Evolutionary conservation across 2,888 invertebrate genomes (phyloP).

Genomic region (Hymenopus coronatus): DNA sequence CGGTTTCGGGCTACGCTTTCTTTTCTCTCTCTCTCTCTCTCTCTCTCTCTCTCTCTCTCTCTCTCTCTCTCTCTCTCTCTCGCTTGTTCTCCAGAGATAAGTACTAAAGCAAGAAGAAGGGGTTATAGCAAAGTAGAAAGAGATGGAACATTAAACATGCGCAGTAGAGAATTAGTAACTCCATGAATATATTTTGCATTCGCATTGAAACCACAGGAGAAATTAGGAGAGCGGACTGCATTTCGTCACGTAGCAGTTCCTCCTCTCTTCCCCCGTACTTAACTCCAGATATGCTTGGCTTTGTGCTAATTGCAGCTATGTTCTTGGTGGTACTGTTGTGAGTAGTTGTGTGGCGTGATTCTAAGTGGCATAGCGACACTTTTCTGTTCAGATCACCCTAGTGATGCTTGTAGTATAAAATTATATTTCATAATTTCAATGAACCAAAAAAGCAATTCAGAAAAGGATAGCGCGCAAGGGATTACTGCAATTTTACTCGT

Average conservation of each 20-base stretch:
- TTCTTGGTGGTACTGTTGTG: neutral
- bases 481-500: no score
- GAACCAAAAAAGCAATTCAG: no score
- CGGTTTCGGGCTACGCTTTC: neutral
- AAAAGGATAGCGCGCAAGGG: no score
- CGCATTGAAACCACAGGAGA: neutral
- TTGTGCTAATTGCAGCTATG: neutral
- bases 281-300: neutral
- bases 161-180: neutral
- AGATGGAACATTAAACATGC: neutral
- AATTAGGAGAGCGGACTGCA: neutral
- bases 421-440: no score
- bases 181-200: neutral
- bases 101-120: neutral
- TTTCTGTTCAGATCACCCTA: no score
- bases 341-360: no score
- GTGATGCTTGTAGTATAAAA: no score
- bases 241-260: neutral
- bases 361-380: no score
- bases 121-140: neutral
- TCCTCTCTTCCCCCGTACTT: neutral
- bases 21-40: neutral
- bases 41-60: no score
- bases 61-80: neutral
- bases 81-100: neutral